These are phyloP conservation scores for Daphoenositta chrysoptera DNA, from an alignment of 2,113 vertebrate species.

Conservation along the genomic window DNA sequence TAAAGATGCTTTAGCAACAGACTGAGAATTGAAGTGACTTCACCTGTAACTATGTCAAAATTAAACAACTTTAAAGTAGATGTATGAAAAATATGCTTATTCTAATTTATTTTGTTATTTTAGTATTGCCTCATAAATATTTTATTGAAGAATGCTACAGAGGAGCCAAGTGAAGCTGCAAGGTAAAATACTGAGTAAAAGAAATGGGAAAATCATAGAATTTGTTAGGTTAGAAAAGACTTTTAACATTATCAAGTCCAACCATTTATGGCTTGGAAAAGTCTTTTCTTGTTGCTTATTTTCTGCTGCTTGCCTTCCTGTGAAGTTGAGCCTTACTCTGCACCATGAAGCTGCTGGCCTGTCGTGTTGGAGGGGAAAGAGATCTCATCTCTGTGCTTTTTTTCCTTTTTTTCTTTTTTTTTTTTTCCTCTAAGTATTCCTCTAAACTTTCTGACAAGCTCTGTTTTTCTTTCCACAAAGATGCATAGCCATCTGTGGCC, in stretches of 20 bases:
- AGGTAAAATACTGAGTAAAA: slow-evolving; percentile 77
- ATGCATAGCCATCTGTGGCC: slow-evolving; percentile 91
- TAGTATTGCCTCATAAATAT: slow-evolving; percentile 90
- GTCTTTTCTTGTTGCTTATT: not conserved
- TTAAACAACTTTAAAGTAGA: not conserved
- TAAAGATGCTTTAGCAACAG: not conserved
- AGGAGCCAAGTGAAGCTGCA: slow-evolving; percentile 89
- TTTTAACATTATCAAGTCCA: not conserved
- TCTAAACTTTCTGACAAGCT: not conserved
- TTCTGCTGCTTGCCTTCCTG: not conserved
- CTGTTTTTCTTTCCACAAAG: slow-evolving; percentile 61
- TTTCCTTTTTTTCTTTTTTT: not conserved
- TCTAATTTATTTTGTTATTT: slow-evolving; percentile 63
- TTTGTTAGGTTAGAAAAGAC: not conserved
- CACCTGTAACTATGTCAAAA: not conserved
- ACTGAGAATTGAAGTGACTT: not conserved
- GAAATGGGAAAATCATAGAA: not conserved
- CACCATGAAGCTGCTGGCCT: not conserved
- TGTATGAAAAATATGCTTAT: slow-evolving; percentile 4
- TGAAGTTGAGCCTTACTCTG: not conserved
- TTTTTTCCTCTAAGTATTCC: not conserved
- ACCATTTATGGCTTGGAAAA: not conserved
- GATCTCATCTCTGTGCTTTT: not conserved
- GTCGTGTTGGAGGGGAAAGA: not conserved
- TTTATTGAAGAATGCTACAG: slow-evolving; percentile 88